Conservation (phyloP, 53 echinoderm and acorn worm genomes). For the Antedon mediterranea region DNA sequence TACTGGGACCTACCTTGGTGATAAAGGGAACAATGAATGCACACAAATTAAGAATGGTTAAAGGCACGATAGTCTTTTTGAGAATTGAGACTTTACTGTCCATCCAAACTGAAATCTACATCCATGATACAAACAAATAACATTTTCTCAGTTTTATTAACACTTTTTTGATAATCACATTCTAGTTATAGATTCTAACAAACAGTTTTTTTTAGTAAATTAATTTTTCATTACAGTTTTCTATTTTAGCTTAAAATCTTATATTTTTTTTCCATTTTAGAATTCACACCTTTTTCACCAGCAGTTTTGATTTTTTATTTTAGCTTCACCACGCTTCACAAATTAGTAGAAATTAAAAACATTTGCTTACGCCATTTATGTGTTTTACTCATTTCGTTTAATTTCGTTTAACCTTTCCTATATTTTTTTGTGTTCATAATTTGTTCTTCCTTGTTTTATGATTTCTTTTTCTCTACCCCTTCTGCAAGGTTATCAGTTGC, state of each 20-base stretch:
- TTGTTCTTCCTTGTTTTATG: not conserved
- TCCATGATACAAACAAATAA: too few species aligned
- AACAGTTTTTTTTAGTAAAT: not conserved
- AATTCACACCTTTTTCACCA: not conserved
- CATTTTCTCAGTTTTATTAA: too few species aligned
- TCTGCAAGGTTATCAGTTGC: not conserved
- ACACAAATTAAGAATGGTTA: too few species aligned
- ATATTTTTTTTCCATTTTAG: not conserved
- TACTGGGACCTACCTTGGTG: too few species aligned
- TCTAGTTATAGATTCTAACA: not conserved
- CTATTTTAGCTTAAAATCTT: not conserved
- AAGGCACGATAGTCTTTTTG: too few species aligned
- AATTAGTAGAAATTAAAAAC: not conserved
- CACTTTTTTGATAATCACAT: too few species aligned
- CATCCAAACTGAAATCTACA: too few species aligned
- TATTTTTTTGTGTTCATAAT: not conserved
- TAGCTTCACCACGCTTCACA: conserved; percentile 1
- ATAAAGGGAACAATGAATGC: too few species aligned
- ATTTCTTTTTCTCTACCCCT: not conserved
- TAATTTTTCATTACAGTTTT: not conserved
- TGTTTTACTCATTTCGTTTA: not conserved
- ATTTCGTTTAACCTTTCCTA: not conserved
- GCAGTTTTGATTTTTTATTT: not conserved
- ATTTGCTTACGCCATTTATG: not conserved
- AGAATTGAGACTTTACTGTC: too few species aligned